phyloP scores from a whole-genome alignment of 37 sponge, comb jelly and placozoan species.

The Geodia barretti region DNA sequence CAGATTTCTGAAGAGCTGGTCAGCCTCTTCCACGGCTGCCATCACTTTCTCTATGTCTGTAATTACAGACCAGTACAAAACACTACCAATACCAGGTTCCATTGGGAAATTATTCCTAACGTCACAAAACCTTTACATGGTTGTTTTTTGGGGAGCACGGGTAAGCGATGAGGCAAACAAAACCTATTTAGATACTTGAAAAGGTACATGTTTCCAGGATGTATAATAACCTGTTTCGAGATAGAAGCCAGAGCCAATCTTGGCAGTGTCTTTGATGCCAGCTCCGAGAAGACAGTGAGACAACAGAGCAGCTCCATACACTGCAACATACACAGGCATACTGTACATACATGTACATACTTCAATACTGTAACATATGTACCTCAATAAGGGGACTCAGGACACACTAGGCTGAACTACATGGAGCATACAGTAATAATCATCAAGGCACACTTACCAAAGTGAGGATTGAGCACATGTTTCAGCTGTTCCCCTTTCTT shows the following conservation, averaged over 20 bases:
- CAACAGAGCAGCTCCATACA: slow-evolving; percentile 79
- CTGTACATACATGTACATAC: neutral
- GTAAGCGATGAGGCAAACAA: too few relatives aligned
- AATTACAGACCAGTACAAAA: neutral
- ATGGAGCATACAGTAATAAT: too few relatives aligned
- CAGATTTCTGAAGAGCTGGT: slow-evolving; percentile 33
- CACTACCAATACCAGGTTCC: too few relatives aligned
- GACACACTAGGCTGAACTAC: too few relatives aligned
- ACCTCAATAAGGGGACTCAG: too few relatives aligned
- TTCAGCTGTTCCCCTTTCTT: slow-evolving; percentile 73
- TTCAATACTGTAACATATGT: too few relatives aligned
- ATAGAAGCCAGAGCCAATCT: slow-evolving; percentile 70
- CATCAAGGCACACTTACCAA: slow-evolving; percentile 61
- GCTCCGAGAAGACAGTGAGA: slow-evolving; percentile 79
- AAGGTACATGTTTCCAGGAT: too few relatives aligned
- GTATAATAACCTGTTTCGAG: slow-evolving; percentile 53
- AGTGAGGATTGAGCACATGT: slow-evolving; percentile 79
- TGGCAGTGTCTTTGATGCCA: slow-evolving; percentile 72
- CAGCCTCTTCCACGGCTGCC: slow-evolving; percentile 60
- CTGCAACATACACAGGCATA: slow-evolving; percentile 42
- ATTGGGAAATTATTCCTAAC: too few relatives aligned
- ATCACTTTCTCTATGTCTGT: slow-evolving; percentile 56
- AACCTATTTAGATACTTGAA: too few relatives aligned
- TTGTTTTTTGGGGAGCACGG: too few relatives aligned
- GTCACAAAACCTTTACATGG: too few relatives aligned